Conservation (phyloP, 2,888 invertebrate species). For the Drosophila flavopinicola region DNA sequence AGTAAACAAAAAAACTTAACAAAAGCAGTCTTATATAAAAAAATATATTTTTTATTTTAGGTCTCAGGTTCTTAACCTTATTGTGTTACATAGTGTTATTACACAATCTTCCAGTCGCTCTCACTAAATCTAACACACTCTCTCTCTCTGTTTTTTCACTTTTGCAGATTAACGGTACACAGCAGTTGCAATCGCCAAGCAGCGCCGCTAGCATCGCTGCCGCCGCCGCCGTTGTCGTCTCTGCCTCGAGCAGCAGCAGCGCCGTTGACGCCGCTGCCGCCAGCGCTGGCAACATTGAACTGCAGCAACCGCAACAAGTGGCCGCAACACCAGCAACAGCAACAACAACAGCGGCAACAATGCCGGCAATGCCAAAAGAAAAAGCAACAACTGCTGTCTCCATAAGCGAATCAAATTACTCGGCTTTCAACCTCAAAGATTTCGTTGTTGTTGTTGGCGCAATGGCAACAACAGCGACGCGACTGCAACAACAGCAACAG, state of each 20-base stretch:
- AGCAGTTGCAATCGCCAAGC: conserved; percentile 66
- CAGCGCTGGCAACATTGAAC: conserved; percentile 26
- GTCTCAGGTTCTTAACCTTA: too few species aligned
- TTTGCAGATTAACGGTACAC: conserved; percentile 71
- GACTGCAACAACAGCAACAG: conserved; percentile 61
- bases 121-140: neutral
- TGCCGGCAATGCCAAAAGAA: conserved; percentile 85
- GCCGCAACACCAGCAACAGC: conserved; percentile 64
- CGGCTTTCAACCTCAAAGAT: conserved; percentile 81
- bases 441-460: conserved; percentile 52
- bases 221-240: conserved; percentile 57
- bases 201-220: conserved; percentile 60
- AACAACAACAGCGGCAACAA: conserved; percentile 70
- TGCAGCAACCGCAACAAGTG: conserved; percentile 63
- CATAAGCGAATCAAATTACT: conserved; percentile 81
- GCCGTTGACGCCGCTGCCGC: conserved; percentile 59
- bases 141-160: conserved; percentile 1
- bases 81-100: too few species aligned
- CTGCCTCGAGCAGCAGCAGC: conserved; percentile 72
- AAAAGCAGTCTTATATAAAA: too few species aligned
- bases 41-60: too few species aligned
- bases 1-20: too few species aligned
- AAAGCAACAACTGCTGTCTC: conserved; percentile 83
- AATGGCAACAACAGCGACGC: conserved; percentile 58
- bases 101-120: conserved; percentile 11